Conservation (phyloP, 2,888 invertebrate genomes). For the Eilema griseolum region DNA sequence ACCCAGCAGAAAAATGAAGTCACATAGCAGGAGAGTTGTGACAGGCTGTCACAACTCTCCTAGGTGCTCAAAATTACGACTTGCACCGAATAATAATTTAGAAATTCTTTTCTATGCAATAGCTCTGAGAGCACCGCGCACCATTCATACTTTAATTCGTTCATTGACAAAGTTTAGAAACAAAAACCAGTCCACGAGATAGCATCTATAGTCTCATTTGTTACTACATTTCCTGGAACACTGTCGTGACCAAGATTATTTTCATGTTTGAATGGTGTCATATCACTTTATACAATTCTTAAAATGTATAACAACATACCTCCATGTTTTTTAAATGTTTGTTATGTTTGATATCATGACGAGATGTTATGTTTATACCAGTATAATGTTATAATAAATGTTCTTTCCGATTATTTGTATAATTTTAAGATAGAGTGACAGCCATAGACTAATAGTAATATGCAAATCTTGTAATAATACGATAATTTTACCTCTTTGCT, state of each 20-base stretch:
- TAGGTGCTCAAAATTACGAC: too few species aligned
- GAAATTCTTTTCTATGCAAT: too few species aligned
- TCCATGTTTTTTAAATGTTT: neutral
- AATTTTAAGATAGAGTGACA: too few species aligned
- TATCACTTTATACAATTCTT: neutral
- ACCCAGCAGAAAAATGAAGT: too few species aligned
- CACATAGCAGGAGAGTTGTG: too few species aligned
- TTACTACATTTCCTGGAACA: conserved; percentile 8
- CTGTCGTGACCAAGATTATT: neutral
- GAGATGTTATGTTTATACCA: neutral
- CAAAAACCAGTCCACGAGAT: conserved; percentile 21
- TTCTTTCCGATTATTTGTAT: neutral
- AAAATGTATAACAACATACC: neutral
- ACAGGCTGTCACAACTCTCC: too few species aligned
- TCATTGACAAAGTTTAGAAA: conserved; percentile 45
- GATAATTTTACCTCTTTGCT: too few species aligned
- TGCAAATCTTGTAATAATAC: too few species aligned
- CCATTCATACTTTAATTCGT: conserved; percentile 4
- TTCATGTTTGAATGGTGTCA: neutral
- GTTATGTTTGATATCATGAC: neutral
- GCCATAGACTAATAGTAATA: too few species aligned
- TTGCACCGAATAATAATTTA: too few species aligned
- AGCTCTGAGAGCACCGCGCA: neutral
- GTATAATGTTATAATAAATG: neutral
- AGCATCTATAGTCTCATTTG: conserved; percentile 34